Evolutionary conservation across 2,113 vertebrate species (phyloP), one percentile per base, ranked within the genome.

Genomic region (Vulpes vulpes): DNA sequence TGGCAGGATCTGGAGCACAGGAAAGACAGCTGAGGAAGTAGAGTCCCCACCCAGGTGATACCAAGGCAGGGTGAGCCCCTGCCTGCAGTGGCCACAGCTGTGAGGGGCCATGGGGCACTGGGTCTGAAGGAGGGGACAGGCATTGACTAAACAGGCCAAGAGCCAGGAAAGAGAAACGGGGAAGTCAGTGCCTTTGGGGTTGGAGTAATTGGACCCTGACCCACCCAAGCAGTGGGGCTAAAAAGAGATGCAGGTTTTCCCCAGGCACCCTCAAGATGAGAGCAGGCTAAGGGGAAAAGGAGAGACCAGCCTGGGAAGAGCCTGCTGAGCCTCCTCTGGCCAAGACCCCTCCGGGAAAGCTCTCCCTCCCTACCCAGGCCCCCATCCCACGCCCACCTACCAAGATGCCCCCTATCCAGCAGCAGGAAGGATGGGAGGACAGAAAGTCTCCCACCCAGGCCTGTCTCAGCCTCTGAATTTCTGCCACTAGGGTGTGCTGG

Each of bases 41-140:
- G 38, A 15, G 9, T 11, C 32, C 55, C 38, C 32, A 11, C 11
- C 78, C 3, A 15, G 11, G 35, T 62, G 10, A 32, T 60, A 3
- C 8, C 7, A 19, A 49, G 59, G 49, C 49, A n/a, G 27, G 78
- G 43, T 38, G 4, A 22, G 23, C 43, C 53, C 8, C 19, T 71
- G 25, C 51, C 16, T 30, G 1, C 49, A 51, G 88, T 49, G 79
- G 51, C 69, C 88, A 12, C 14, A 20, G 35, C n/a, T 32, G 32
- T 49, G 32, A 30, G 43, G 43, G 74, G n/a, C 0, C 0, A 0
- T 4, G n/a, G 65, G 43, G 8, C 25, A 4, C 8, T 15, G 57
- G 65, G 80, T 81, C 60, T 74, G 23, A 53, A 55, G 81, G 16
- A 76, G 57, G 30, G 49, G 20, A 67, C 19, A 27, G 23, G 22